A percentile compares a stretch with the other conserved stretches of the same genome.
These are phyloP conservation scores for Crypturellus tataupa DNA, from an alignment of 2,797 vertebrate genomes.

Conservation along the genomic window DNA sequence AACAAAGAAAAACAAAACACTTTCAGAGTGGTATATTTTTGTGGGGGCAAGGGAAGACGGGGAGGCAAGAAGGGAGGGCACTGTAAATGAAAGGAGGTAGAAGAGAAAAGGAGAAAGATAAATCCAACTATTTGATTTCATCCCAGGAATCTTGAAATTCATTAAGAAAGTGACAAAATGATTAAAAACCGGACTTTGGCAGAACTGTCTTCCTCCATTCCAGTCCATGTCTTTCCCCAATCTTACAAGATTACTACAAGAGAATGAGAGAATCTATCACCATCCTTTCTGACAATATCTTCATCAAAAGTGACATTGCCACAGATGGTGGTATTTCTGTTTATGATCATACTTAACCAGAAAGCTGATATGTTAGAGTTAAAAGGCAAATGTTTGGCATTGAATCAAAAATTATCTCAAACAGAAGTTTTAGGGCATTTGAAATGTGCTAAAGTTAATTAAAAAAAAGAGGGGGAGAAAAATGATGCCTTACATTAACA, in stretches of 20 bases:
- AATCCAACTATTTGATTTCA: background rate
- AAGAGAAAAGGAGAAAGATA: rapidly evolving
- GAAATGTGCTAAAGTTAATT: background rate
- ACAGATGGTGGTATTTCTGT: constrained; percentile 63
- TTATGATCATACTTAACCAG: constrained; percentile 48
- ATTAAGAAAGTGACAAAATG: background rate
- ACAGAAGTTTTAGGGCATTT: background rate
- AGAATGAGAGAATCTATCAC: background rate
- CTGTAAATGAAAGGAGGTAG: background rate
- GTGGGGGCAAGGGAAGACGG: rapidly evolving
- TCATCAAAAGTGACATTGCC: background rate
- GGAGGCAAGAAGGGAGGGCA: too few species aligned
- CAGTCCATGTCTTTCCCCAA: background rate
- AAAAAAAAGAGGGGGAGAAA: background rate
- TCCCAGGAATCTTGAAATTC: rapidly evolving
- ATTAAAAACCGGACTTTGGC: background rate
- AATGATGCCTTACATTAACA: background rate
- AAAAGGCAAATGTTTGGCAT: constrained; percentile 39
- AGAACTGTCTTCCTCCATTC: background rate
- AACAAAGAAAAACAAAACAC: background rate
- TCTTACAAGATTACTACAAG: background rate
- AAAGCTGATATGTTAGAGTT: constrained; percentile 24
- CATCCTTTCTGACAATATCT: constrained; percentile 7
- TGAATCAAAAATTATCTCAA: constrained; percentile 23
- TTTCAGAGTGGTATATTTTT: background rate